Conservation (phyloP, 2,888 invertebrate species). For the Hipparchia sbordonii region DNA sequence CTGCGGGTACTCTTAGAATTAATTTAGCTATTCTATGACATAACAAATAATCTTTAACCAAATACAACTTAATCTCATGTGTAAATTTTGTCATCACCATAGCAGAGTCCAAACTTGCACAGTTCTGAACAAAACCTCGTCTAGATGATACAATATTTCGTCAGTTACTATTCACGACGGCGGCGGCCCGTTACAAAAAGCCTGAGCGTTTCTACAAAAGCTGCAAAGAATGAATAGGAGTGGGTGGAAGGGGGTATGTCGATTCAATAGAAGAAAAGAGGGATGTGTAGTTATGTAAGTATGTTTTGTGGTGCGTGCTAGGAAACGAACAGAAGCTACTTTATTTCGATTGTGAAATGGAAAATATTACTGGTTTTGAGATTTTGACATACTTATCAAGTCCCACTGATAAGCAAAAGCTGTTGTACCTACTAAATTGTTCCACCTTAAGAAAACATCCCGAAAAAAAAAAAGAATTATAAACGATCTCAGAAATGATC, state of each 20-base stretch:
- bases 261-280: conserved; percentile 73
- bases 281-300: conserved; percentile 73
- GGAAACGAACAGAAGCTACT: conserved; percentile 42
- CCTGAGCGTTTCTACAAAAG: conserved; percentile 73
- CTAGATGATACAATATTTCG: conserved; percentile 72
- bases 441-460: too few species aligned
- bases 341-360: conserved; percentile 37
- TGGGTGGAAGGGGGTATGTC: conserved; percentile 59
- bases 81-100: conserved; percentile 8
- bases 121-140: conserved; percentile 37
- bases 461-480: too few species aligned
- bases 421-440: neutral
- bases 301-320: conserved; percentile 71
- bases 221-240: conserved; percentile 77
- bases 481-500: too few species aligned
- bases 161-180: conserved; percentile 69
- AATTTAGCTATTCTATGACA: too few species aligned
- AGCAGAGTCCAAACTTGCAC: conserved; percentile 31
- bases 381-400: neutral
- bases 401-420: neutral
- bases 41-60: too few species aligned
- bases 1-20: too few species aligned
- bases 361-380: conserved; percentile 23
- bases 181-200: conserved; percentile 73
- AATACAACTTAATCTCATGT: too few species aligned